These are phyloP conservation scores for Oreohelix idahoensis DNA, from an alignment of 1,140 invertebrate species.

Conservation along the genomic window DNA sequence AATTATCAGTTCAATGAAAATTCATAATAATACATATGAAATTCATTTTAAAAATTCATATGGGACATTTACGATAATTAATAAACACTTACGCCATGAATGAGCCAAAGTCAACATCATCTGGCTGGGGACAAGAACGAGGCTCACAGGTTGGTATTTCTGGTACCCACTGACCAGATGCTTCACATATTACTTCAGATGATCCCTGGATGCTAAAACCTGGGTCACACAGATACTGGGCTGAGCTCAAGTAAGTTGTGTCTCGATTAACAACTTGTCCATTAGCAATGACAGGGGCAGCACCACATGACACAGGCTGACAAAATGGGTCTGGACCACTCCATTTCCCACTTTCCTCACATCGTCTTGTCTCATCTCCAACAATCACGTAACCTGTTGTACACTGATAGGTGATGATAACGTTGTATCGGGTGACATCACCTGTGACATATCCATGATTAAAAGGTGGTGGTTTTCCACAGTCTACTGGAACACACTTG, in stretches of 20 bases:
- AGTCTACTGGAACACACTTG: conserved; percentile 54
- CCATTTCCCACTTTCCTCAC: conserved; percentile 91
- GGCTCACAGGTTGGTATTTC: conserved; percentile 65
- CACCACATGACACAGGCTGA: conserved; percentile 73
- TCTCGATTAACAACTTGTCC: conserved; percentile 44
- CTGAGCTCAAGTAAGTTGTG: conserved; percentile 35
- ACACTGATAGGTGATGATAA: conserved; percentile 74
- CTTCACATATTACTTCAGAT: conserved; percentile 56
- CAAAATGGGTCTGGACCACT: conserved; percentile 85
- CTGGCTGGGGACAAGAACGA: conserved; percentile 50
- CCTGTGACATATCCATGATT: conserved; percentile 50
- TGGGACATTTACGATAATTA: too few species aligned
- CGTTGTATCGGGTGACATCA: conserved; percentile 74
- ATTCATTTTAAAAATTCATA: too few species aligned
- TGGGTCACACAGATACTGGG: conserved; percentile 54
- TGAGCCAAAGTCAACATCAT: conserved; percentile 20
- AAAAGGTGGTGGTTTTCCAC: conserved; percentile 43
- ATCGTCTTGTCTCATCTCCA: conserved; percentile 78
- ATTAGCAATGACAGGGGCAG: conserved; percentile 49
- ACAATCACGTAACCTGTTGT: conserved; percentile 69
- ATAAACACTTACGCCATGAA: conserved; percentile 6
- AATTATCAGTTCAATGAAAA: too few species aligned
- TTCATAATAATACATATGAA: too few species aligned
- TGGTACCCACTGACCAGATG: conserved; percentile 54
- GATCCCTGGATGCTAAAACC: conserved; percentile 67